A percentile compares a stretch with the other conserved stretches of the same genome.
Conservation (phyloP, 2,797 vertebrate genomes). For the Ceryle rudis region DNA sequence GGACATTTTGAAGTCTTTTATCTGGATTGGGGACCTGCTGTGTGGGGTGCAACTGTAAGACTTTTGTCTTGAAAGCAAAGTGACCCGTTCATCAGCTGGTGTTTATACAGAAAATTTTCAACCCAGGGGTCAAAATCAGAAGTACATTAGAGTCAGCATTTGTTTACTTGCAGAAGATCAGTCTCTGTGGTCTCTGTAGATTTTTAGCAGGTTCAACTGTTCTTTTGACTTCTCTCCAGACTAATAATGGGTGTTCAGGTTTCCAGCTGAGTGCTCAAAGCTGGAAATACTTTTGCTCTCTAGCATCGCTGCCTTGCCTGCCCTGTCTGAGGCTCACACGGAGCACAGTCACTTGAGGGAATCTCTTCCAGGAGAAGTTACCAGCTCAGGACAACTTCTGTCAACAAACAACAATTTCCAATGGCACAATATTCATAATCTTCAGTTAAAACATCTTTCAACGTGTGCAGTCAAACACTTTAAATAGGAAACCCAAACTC, state of each 20-base stretch:
- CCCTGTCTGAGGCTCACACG: neutral
- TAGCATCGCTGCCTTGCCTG: neutral
- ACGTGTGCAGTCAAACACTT: neutral
- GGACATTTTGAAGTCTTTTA: slow-evolving; percentile 56
- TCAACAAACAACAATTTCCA: neutral
- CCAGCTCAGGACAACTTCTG: neutral
- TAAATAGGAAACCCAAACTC: neutral
- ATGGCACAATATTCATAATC: neutral
- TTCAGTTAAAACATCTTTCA: neutral
- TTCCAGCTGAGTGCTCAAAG: slow-evolving; percentile 7
- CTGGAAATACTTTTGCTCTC: slow-evolving; percentile 13
- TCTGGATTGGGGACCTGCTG: slow-evolving; percentile 45
- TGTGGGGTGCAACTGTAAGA: neutral
- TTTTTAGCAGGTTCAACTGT: slow-evolving; percentile 39
- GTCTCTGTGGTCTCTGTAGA: neutral
- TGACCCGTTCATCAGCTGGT: slow-evolving; percentile 48
- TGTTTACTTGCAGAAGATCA: slow-evolving; percentile 54
- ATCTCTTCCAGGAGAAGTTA: neutral
- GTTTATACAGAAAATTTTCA: slow-evolving; percentile 31
- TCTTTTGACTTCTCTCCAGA: slow-evolving; percentile 39
- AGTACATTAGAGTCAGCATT: slow-evolving; percentile 40
- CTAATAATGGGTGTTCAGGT: neutral
- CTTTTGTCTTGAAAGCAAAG: slow-evolving; percentile 45
- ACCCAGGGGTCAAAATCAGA: slow-evolving; percentile 23
- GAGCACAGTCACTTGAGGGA: neutral